Conservation (phyloP, 2,888 invertebrate species). For the Nowickia ferox region DNA sequence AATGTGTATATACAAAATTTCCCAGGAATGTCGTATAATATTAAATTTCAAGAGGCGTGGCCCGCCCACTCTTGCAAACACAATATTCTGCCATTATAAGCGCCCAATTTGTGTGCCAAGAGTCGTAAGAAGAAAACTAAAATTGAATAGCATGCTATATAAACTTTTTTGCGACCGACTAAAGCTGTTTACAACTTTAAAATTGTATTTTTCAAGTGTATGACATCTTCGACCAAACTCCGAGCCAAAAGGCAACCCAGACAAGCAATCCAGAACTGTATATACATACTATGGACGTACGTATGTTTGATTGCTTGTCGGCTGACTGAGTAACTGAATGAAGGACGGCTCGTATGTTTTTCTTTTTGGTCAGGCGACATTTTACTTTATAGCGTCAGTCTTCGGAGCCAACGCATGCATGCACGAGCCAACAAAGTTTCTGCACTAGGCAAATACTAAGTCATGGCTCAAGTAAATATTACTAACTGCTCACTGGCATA, state of each 20-base stretch:
- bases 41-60: too few relatives aligned
- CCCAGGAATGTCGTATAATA: too few relatives aligned
- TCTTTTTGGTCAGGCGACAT: slow-evolving; percentile 61
- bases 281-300: background rate
- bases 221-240: background rate
- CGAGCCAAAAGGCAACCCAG: slow-evolving; percentile 13
- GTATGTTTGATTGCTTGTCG: slow-evolving; percentile 55
- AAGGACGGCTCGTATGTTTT: slow-evolving; percentile 38
- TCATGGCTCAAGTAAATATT: slow-evolving; percentile 56
- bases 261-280: slow-evolving; percentile 1
- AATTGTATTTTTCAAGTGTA: slow-evolving; percentile 6
- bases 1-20: too few relatives aligned
- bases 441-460: slow-evolving; percentile 49
- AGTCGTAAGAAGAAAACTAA: too few relatives aligned
- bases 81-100: too few relatives aligned
- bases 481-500: slow-evolving; percentile 25
- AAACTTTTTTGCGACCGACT: background rate
- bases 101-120: too few relatives aligned
- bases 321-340: slow-evolving; percentile 39
- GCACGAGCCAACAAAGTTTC: slow-evolving; percentile 44
- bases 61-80: too few relatives aligned
- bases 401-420: background rate
- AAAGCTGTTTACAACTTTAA: too few relatives aligned
- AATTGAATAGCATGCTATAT: background rate
- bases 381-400: slow-evolving; percentile 24